Evolutionary conservation across 2,888 invertebrate genomes (phyloP).

Genomic region (Drosophila paranaensis): DNA sequence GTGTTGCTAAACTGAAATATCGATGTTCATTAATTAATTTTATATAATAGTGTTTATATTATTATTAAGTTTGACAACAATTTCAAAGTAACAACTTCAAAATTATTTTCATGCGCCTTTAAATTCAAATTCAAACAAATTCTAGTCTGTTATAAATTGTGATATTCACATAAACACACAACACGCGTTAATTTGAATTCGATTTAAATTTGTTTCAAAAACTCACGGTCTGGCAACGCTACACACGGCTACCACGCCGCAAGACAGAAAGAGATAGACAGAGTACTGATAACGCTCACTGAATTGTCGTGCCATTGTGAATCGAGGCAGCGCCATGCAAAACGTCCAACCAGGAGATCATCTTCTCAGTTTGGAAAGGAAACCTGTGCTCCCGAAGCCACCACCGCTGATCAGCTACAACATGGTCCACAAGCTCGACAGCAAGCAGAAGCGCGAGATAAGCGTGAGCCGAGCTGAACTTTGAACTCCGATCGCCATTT

Average conservation of each 20-base stretch:
- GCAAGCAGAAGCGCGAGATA: slow-evolving; percentile 10
- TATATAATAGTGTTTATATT: background rate
- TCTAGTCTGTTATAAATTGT: background rate
- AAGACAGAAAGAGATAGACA: background rate
- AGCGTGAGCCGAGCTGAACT: slow-evolving; percentile 28
- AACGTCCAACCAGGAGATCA: slow-evolving; percentile 2
- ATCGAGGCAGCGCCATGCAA: slow-evolving; percentile 22
- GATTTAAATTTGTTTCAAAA: background rate
- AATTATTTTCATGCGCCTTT: background rate
- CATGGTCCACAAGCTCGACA: slow-evolving; percentile 51
- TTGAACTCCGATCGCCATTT: background rate
- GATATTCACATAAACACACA: background rate
- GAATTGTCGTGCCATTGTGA: slow-evolving; percentile 9
- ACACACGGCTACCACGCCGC: background rate
- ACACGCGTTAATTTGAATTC: slow-evolving; percentile 2
- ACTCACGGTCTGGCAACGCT: slow-evolving; percentile 1
- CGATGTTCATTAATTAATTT: background rate
- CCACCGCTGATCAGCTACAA: slow-evolving; percentile 40
- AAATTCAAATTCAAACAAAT: background rate
- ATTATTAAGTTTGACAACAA: background rate
- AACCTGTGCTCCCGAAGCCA: background rate
- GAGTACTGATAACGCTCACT: background rate
- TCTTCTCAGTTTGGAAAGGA: background rate
- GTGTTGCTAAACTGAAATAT: background rate
- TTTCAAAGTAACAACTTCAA: background rate